phyloP scores from a whole-genome alignment of 92 coral and sea anemone genomes.

The Scolanthus callimorphus region DNA sequence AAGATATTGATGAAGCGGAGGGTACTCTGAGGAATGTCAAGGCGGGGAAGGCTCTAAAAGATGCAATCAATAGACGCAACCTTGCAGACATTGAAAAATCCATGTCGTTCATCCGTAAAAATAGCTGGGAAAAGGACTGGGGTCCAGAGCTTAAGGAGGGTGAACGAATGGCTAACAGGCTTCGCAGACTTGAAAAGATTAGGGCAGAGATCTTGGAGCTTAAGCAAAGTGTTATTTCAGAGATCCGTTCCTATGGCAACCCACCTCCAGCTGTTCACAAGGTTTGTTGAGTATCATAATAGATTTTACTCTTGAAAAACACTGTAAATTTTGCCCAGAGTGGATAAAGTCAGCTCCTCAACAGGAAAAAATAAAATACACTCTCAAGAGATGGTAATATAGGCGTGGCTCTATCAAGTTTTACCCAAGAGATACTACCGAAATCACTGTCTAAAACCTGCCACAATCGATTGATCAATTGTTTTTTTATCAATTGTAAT shows the following conservation, averaged over 20 bases:
- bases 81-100: conserved; percentile 83
- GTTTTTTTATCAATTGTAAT: too few relatives aligned
- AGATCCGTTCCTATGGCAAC: conserved; percentile 86
- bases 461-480: too few relatives aligned
- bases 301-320: too few relatives aligned
- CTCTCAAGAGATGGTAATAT: too few relatives aligned
- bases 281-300: conserved; percentile 24
- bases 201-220: conserved; percentile 91
- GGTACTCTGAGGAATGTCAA: conserved; percentile 78
- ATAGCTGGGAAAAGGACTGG: conserved; percentile 85
- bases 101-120: conserved; percentile 69
- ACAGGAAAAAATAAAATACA: too few relatives aligned
- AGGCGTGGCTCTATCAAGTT: too few relatives aligned
- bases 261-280: conserved; percentile 97
- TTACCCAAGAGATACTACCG: too few relatives aligned
- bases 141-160: conserved; percentile 86
- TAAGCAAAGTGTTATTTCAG: conserved; percentile 94
- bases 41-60: conserved; percentile 81
- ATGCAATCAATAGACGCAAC: conserved; percentile 77
- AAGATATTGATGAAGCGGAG: conserved; percentile 84
- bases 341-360: too few relatives aligned
- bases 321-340: too few relatives aligned
- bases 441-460: too few relatives aligned
- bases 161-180: conserved; percentile 79
- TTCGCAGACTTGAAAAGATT: conserved; percentile 84